Evolutionary conservation across 2,113 vertebrate species (phyloP).

Genomic region (Thryonomys swinderianus): DNA sequence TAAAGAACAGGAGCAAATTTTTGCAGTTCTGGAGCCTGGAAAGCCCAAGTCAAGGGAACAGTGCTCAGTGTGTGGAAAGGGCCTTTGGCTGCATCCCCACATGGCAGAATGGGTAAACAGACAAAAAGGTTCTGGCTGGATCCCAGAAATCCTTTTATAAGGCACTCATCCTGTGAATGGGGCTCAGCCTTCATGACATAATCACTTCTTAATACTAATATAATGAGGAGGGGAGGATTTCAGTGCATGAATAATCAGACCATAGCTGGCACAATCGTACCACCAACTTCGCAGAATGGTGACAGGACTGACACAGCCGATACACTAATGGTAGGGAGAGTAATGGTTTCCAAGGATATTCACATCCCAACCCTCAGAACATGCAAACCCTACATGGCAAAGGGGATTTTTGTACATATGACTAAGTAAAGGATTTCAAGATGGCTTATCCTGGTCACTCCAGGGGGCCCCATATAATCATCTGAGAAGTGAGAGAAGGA

Average conservation of each 20-base stretch:
- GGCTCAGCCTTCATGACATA: not conserved
- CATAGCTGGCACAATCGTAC: not conserved
- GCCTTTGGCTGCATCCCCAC: not conserved
- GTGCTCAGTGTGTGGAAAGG: not conserved
- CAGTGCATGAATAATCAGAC: not conserved
- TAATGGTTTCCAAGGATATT: not conserved
- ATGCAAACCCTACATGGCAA: not conserved
- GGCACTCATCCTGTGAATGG: not conserved
- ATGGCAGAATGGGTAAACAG: not conserved
- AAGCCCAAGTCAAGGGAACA: not conserved
- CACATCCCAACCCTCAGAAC: not conserved
- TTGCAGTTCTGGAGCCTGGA: not conserved
- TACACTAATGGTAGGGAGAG: not conserved
- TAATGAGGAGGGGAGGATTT: not conserved
- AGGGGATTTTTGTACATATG: not conserved
- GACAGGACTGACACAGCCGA: not conserved
- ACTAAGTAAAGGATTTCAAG: not conserved
- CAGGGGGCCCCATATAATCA: not conserved
- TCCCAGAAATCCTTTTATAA: not conserved
- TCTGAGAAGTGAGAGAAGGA: not conserved
- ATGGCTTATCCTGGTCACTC: not conserved
- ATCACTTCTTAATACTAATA: not conserved
- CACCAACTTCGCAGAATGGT: not conserved
- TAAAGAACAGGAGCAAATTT: not conserved
- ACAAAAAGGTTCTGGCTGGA: not conserved